A percentile compares a stretch with the other conserved stretches of the same genome.
phyloP scores from a whole-genome alignment of 2,797 vertebrate species.

The Darevskia mixta region DNA sequence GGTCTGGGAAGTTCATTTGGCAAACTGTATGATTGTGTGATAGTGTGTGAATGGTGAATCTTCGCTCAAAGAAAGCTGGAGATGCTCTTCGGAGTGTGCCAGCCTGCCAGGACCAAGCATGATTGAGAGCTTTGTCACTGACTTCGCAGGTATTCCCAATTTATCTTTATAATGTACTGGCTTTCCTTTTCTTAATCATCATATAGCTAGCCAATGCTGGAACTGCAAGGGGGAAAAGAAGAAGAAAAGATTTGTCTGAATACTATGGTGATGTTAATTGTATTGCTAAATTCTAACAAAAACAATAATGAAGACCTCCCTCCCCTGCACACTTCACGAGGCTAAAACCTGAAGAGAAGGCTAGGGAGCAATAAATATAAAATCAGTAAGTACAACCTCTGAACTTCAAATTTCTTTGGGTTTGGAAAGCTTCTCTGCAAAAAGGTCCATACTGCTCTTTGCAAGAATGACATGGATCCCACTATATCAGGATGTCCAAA shows the following conservation, averaged over 20 bases:
- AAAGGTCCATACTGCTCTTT: neutral
- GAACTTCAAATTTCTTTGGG: neutral
- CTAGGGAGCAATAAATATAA: neutral
- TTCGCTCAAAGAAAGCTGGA: constrained; percentile 64
- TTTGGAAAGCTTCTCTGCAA: neutral
- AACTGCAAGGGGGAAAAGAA: constrained; percentile 79
- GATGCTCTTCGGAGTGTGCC: constrained; percentile 40
- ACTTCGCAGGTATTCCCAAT: constrained; percentile 51
- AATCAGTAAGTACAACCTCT: neutral
- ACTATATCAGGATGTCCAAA: neutral
- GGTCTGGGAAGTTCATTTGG: constrained; percentile 58
- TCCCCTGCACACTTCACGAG: neutral
- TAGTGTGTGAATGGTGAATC: constrained; percentile 49
- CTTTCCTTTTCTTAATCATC: constrained; percentile 70
- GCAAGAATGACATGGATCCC: neutral
- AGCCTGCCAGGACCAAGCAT: constrained; percentile 37
- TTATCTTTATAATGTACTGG: constrained; percentile 37
- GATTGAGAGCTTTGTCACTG: constrained; percentile 56
- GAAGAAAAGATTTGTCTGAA: neutral
- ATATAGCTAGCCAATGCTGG: constrained; percentile 94
- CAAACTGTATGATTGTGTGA: constrained; percentile 47
- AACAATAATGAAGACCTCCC: neutral
- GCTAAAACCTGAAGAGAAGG: neutral
- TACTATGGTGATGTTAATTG: neutral
- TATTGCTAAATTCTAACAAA: neutral